Conservation (phyloP, 2,113 vertebrate genomes). For the Takifugu flavidus region DNA sequence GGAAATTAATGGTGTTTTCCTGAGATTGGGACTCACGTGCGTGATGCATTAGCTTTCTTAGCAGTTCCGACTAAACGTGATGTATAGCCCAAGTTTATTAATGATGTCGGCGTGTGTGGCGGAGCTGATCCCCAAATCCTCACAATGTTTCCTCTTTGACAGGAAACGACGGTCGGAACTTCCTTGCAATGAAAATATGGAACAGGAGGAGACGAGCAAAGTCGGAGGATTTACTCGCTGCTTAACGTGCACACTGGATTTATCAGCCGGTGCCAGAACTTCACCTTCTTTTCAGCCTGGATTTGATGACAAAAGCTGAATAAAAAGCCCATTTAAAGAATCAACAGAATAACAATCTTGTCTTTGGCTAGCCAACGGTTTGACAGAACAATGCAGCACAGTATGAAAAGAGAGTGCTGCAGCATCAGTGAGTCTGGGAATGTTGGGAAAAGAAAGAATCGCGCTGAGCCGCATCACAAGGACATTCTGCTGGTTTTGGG, state of each 20-base stretch:
- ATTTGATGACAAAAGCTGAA: too few relatives aligned
- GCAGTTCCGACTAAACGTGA: slow-evolving; percentile 45
- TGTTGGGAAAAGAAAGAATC: too few relatives aligned
- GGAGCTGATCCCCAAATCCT: slow-evolving; percentile 52
- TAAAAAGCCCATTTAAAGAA: too few relatives aligned
- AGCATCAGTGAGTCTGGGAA: too few relatives aligned
- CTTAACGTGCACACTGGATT: slow-evolving; percentile 3
- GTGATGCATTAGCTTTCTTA: slow-evolving; percentile 9
- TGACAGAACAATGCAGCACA: too few relatives aligned
- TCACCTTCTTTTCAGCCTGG: too few relatives aligned
- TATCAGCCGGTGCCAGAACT: neutral
- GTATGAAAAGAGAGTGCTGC: too few relatives aligned
- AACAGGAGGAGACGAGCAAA: slow-evolving; percentile 1
- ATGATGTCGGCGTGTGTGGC: slow-evolving; percentile 16
- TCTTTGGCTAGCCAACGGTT: too few relatives aligned
- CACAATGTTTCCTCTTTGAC: slow-evolving; percentile 20
- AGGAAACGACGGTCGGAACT: neutral
- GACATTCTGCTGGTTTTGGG: too few relatives aligned
- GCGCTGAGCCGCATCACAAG: too few relatives aligned
- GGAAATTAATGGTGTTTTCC: slow-evolving; percentile 39
- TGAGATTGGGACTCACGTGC: slow-evolving; percentile 12
- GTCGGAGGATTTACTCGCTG: neutral
- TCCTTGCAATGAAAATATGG: slow-evolving; percentile 9
- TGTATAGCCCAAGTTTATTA: slow-evolving; percentile 23
- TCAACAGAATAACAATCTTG: too few relatives aligned